Percentiles rank a stretch among this genome's conserved stretches.
Evolutionary conservation across 2,113 vertebrate genomes (phyloP).

Genomic region (Toxotes chatareus): DNA sequence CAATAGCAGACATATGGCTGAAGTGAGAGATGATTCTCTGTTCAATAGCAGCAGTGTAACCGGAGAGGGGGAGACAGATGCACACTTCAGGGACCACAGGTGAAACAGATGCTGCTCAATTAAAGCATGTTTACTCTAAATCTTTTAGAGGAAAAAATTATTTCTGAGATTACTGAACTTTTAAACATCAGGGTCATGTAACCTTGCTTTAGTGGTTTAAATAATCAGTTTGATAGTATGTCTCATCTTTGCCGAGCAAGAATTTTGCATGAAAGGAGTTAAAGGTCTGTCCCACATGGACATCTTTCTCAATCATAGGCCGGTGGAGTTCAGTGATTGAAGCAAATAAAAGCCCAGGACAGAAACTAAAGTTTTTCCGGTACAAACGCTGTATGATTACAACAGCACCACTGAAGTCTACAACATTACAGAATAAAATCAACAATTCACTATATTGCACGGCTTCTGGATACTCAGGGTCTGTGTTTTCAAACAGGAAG

Average conservation of each 20-base stretch:
- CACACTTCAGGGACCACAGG: slow-evolving; percentile 20
- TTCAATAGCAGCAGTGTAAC: slow-evolving; percentile 36
- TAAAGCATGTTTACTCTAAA: neutral
- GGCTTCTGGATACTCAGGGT: neutral
- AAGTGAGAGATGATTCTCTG: neutral
- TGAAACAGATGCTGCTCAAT: slow-evolving; percentile 15
- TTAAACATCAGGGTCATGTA: neutral
- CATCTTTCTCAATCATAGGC: too few species aligned
- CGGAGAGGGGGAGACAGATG: slow-evolving; percentile 58
- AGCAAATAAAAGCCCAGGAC: too few species aligned
- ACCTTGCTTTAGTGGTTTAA: too few species aligned
- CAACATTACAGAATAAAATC: neutral
- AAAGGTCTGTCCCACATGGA: too few species aligned
- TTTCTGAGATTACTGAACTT: neutral
- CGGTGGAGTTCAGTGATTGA: too few species aligned
- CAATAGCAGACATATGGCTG: slow-evolving; percentile 61
- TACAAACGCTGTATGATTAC: too few species aligned
- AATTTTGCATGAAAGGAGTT: too few species aligned
- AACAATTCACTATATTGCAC: neutral
- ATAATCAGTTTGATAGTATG: too few species aligned
- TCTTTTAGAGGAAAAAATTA: neutral
- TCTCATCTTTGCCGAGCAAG: too few species aligned
- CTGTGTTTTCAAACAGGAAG: neutral
- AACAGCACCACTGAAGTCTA: too few species aligned
- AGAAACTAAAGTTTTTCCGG: too few species aligned